Base-by-base conservation (phyloP, 2,888 invertebrate species). In the Drosophila robusta region DNA sequence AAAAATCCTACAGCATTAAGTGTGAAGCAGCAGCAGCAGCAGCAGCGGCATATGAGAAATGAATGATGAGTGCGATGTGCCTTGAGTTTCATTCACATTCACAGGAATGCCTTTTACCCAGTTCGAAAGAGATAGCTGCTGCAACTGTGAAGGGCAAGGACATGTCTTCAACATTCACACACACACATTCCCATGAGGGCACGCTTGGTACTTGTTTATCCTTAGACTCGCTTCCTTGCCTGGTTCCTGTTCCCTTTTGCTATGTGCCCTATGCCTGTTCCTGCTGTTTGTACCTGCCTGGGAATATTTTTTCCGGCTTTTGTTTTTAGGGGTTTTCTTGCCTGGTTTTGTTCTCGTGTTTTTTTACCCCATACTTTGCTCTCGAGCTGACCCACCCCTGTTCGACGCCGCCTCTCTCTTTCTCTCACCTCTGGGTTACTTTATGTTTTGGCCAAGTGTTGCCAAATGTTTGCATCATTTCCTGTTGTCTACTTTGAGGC, bases 71-170 rank as follows among this genome's bases (percentile, higher is more conserved):
- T 74, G 75, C 78, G 80, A 75, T 66, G 56, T 87, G 83, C 80
- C 87, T 78, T 80, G 80, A 78, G 84, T 86, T 84, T 86, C 90
- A 84, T 90, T 88, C 89, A 90, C 90, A 84, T 90, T 88, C 89
- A 90, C 72, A 73, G 78, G 72, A 80, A 75, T 76, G 78, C 69
- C 49, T 22, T 75, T 77, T 76, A 34, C 73, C 61, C 75, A 75
- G 70, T 52, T 12, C 36, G 62, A 61, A 24, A 26, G 36, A 65
- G 71, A 69, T 56, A 54, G 55, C 38, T 24, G 22, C 34, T 34
- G 12, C 34, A 4, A 57, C 55, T 42, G 51, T 16, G 56, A 56
- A 69, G 64, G 69, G 68, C 61, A 75, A 75, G 71, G 78, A 68
- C 63, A 71, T 70, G 75, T 41, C 46, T 51, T 49, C 7, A 52